Evolutionary conservation across 2,113 vertebrate genomes (phyloP), one percentile per base, ranked within the genome.

Genomic region (Larimichthys crocea): DNA sequence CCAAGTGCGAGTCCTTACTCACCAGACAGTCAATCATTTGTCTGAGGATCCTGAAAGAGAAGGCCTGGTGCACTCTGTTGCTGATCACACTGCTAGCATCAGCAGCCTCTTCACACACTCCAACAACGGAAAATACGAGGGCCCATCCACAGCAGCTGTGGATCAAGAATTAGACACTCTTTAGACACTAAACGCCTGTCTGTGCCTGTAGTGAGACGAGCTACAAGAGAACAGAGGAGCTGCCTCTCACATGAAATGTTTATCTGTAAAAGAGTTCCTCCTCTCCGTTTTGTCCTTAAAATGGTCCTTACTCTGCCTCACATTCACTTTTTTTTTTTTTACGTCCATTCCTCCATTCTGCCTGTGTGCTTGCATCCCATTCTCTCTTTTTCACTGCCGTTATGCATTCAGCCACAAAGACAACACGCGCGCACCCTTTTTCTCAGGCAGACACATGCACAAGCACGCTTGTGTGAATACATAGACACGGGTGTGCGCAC

Each of bases 101-200:
- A 91, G 87, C 89, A 86, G 82, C 89, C 76, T 82, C 87, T 86
- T 90, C 83, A 89, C 65, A 48, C 42, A 29, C 78, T 83, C 59
- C 78, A 74, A 81, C 80, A 77, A 82, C 11, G 5, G 65, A 83
- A 90, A 88, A 83, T 80, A 73, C 9, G 44, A 85, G 81, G 82
- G 83, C 62, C 76, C 77, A 71, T 82, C 84, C 79, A 83, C 72
- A 76, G 87, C 86, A 91, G 86, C 85, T 88, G 88, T 76, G 80
- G 56, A 84, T 67, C 40, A 79, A 76, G 42, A 73, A 82, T 74
- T 60, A 68, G 19, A 73, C 79, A 48, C 48, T 74, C 55, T 81
- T 69, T 81, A n/a, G n/a, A n/a, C n/a, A 82, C 78, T 31, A 15
- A 71, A 82, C 24, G 48, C 49, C 55, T 63, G 24, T 65, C 29